Base-by-base conservation (phyloP, 2,113 vertebrate species). In the Coreoperca whiteheadi region DNA sequence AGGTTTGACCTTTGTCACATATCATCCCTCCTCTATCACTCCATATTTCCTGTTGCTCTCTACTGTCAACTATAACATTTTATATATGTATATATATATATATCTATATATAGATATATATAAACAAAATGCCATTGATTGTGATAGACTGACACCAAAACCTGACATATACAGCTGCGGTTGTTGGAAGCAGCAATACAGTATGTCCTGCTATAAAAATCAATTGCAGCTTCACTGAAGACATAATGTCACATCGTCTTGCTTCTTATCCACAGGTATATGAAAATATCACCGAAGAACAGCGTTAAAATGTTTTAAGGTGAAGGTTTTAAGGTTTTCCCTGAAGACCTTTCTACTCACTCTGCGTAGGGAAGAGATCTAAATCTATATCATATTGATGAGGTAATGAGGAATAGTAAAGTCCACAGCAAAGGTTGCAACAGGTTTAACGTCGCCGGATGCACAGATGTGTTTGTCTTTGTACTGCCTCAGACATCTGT, bases 151-250 rank as follows among this genome's bases (percentile, higher is more conserved):
- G n/a, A 74, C 34, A 74, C 4, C 23, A 20, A 21, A 68, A 15
- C 41, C 71, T 86, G 74, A 87, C 81, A 86, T 82, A 84, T 88
- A 79, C 21, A 63, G 77, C 68, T 48, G 57, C 43, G 60, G 71
- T 34, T 39, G 21, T 18, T 57, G 65, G 56, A 78, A 37, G 60
- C 39, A 86, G 50, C 66, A 77, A 66, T 67, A 51, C 66, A 77
- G 61, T 67, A 51, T 72, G 57, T 64, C 54, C 43, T 30, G 28
- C 46, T 32, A 77, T 68, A 53, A 78, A 67, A 82, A 84, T 68
- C 78, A 86, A 83, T 81, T 14, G 30, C 41, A 12, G 41, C 79
- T 57, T 78, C 53, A 57, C 28, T 85, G 57, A 34, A 70, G 37
- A 81, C 43, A 71, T 79, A 60, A 83, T 75, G 65, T 71, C 77